Evolutionary conservation across 2,113 vertebrate genomes (phyloP).

Genomic region (Ancistrus triradiatus): DNA sequence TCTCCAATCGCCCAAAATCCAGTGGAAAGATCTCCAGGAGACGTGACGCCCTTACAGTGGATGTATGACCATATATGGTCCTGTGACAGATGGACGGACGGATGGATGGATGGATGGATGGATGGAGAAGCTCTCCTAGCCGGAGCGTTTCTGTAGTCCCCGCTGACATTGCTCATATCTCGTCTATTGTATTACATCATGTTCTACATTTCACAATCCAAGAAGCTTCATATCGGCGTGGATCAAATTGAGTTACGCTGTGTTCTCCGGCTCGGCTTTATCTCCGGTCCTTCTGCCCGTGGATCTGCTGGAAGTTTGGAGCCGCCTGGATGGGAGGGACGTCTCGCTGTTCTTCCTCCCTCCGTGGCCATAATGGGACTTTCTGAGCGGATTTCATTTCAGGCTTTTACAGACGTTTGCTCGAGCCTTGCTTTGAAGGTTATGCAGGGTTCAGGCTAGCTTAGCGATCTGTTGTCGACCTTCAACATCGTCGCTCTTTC

Average conservation of each 20-base stretch:
- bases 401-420: slow-evolving; percentile 4
- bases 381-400: slow-evolving; percentile 29
- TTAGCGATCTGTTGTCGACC: slow-evolving; percentile 9
- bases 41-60: too few relatives aligned
- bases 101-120: too few relatives aligned
- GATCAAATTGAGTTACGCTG: slow-evolving; percentile 9
- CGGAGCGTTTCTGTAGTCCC: neutral
- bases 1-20: too few relatives aligned
- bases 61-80: too few relatives aligned
- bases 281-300: slow-evolving; percentile 27
- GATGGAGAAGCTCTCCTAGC: too few relatives aligned
- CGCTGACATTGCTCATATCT: neutral
- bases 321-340: slow-evolving; percentile 18
- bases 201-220: neutral
- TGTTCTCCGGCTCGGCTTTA: slow-evolving; percentile 34
- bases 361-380: slow-evolving; percentile 25
- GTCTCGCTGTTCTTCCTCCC: slow-evolving; percentile 13
- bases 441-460: slow-evolving; percentile 8
- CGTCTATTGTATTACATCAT: neutral
- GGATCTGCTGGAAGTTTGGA: slow-evolving; percentile 21
- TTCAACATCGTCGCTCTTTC: too few relatives aligned
- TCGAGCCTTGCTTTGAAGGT: slow-evolving; percentile 19
- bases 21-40: too few relatives aligned
- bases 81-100: too few relatives aligned
- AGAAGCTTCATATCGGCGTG: neutral